phyloP scores from a whole-genome alignment of 2,888 invertebrate genomes.

The Drosophila pseudotalamancana region DNA sequence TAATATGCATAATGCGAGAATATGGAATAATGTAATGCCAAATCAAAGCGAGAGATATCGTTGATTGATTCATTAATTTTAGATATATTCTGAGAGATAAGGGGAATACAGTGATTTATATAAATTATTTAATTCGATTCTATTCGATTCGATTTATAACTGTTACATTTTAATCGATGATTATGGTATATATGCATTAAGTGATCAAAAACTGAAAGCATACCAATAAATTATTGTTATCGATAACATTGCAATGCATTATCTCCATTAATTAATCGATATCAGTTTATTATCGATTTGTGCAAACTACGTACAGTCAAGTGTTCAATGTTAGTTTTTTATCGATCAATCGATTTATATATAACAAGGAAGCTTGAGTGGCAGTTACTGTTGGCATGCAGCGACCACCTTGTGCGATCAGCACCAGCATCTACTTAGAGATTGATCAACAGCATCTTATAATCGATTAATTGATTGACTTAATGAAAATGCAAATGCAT shows the following conservation, averaged over 20 bases:
- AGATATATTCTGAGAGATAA: neutral
- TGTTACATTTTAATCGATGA: neutral
- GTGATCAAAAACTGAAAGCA: too few relatives aligned
- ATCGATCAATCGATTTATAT: neutral
- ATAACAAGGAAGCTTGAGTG: too few relatives aligned
- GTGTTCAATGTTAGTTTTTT: too few relatives aligned
- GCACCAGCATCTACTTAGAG: too few relatives aligned
- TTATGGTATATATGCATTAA: too few relatives aligned
- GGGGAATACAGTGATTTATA: neutral
- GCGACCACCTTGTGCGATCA: too few relatives aligned
- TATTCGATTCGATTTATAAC: neutral
- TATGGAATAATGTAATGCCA: neutral
- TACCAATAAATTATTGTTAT: too few relatives aligned
- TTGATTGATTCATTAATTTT: conserved; percentile 11
- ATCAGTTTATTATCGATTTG: too few relatives aligned
- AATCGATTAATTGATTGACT: neutral
- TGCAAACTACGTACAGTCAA: too few relatives aligned
- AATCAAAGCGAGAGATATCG: neutral
- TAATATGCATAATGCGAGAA: neutral
- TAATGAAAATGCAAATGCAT: conserved; percentile 10
- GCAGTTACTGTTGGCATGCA: too few relatives aligned
- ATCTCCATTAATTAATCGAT: neutral
- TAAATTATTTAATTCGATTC: neutral
- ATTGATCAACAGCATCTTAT: neutral
- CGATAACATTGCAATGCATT: neutral